A percentile compares a stretch with the other conserved stretches of the same genome.
Evolutionary conservation across 2,113 vertebrate species (phyloP).

Genomic region (Podocnemis expansa): DNA sequence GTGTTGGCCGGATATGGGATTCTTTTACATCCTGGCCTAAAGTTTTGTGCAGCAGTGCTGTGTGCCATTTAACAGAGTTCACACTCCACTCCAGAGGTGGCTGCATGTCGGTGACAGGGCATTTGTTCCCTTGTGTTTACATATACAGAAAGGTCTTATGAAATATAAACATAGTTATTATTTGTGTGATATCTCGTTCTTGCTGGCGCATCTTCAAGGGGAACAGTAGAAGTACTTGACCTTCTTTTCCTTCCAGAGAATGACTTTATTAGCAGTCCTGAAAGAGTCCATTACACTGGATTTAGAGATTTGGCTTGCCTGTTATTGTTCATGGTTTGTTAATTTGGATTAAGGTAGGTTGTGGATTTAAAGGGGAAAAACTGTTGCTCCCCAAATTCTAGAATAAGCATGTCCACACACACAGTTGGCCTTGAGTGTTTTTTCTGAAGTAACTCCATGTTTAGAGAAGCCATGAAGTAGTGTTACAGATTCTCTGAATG

Average conservation of each 20-base stretch:
- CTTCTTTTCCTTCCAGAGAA: not conserved
- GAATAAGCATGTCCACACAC: not conserved
- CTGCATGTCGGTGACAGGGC: not conserved
- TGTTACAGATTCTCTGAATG: not conserved
- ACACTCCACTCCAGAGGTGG: not conserved
- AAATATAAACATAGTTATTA: accelerated
- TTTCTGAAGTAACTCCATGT: no score
- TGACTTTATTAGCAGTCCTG: not conserved
- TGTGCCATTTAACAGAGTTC: not conserved
- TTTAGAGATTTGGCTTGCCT: not conserved
- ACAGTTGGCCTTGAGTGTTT: not conserved
- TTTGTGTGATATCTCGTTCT: accelerated
- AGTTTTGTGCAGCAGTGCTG: not conserved
- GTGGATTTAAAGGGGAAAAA: not conserved
- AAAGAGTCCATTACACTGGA: not conserved
- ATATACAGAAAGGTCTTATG: not conserved
- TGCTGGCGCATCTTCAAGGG: not conserved
- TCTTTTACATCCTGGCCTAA: not conserved
- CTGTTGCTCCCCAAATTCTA: not conserved
- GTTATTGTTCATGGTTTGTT: not conserved
- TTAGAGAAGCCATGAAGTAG: no score
- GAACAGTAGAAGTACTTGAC: not conserved
- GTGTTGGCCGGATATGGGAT: not conserved
- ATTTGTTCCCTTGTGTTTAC: not conserved
- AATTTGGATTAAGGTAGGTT: not conserved